These are phyloP conservation scores for Drosophila greeni DNA, from an alignment of 2,888 invertebrate species.

Conservation along the genomic window DNA sequence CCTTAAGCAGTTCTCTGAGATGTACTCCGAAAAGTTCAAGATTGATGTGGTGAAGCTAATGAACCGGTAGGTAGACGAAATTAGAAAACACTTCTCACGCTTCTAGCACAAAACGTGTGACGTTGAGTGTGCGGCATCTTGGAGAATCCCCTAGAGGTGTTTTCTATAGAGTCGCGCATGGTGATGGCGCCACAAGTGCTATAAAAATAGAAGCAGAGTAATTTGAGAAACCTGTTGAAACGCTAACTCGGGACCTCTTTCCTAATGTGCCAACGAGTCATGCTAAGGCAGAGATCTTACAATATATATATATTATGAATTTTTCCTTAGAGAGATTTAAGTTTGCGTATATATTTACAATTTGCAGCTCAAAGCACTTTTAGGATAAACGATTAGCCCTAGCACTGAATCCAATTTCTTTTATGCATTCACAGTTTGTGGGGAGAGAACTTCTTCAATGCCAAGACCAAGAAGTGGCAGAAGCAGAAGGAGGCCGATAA, in stretches of 20 bases:
- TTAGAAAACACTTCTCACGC: conserved; percentile 33
- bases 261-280: conserved; percentile 86
- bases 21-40: conserved; percentile 99
- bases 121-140: conserved; percentile 64
- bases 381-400: background rate
- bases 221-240: conserved; percentile 80
- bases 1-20: conserved; percentile 99
- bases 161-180: conserved; percentile 51
- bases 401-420: background rate
- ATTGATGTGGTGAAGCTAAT: conserved; percentile 97
- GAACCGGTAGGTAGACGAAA: conserved; percentile 83
- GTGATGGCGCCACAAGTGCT: conserved; percentile 81
- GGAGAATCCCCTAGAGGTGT: conserved; percentile 16
- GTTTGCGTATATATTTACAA: background rate
- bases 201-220: conserved; percentile 84
- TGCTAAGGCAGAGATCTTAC: conserved; percentile 79
- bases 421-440: conserved; percentile 82
- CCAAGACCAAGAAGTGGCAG: conserved; percentile 98
- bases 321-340: background rate
- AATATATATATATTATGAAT: conserved; percentile 22
- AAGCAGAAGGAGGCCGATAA: conserved; percentile 93
- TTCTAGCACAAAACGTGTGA: conserved; percentile 79
- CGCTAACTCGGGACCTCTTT: conserved; percentile 89
- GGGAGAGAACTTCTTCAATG: conserved; percentile 99
- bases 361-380: too few relatives aligned